Evolutionary conservation across 1,140 invertebrate species (phyloP), one percentile per base, ranked within the genome.

Genomic region (Argopecten irradians): DNA sequence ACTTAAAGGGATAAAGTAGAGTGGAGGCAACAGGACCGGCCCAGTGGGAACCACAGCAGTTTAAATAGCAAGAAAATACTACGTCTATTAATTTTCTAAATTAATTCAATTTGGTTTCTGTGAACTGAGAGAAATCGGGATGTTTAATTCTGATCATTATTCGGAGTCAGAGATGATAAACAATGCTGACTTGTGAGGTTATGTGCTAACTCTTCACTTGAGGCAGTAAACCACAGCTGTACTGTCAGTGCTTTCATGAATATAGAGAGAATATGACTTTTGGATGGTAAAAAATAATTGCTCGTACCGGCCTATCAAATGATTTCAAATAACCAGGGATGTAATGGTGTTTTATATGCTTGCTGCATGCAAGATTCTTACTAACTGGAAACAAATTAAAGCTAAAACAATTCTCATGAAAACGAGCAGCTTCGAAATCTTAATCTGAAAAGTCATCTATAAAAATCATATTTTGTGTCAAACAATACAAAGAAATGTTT

Each of bases 91-190:
- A 71, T 71, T 71, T 71, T 71, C 55, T 71, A 71, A 71, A 71
- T 71, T 71, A 71, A 71, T 71, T 71, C 55, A 71, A 71, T 71
- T 71, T 71, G 13, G 55, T 22, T 16, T 71, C 55, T 71, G 55
- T 71, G 28, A 71, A 28, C 55, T 71, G 22, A 71, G 28, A 71
- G 55, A 71, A 71, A 71, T 71, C 22, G 55, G 28, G 55, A 71
- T 71, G 16, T 71, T 71, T 71, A 71, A 71, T 71, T 71, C 55
- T 71, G 55, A 71, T 71, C n/a, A 71, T 71, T n/a, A 71, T 71
- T 28, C 8, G 55, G 19, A 28, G n/a, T 71, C n/a, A n/a, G 55
- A 28, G n/a, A 71, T 16, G n/a, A n/a, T 71, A 71, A 71, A n/a
- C 8, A 22, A 71, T 28, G 5, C 22, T 3, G 55, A 5, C 55